phyloP scores from a whole-genome alignment of 2,797 vertebrate genomes.

The Pteronotus mesoamericanus region DNA sequence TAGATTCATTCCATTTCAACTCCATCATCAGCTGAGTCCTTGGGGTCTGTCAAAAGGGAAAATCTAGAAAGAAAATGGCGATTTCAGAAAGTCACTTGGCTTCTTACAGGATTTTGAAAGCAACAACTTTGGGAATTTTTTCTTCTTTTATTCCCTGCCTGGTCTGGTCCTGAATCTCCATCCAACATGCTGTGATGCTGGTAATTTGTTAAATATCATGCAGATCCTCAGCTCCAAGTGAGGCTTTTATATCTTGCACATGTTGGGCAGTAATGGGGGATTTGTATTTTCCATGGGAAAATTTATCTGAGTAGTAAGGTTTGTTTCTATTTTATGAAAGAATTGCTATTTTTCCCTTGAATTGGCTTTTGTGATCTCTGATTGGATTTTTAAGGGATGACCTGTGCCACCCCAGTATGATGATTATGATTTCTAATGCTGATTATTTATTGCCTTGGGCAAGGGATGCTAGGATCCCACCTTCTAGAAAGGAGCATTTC shows the following conservation, averaged over 20 bases:
- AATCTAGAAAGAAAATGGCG: slow-evolving; percentile 45
- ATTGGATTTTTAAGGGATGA: slow-evolving; percentile 35
- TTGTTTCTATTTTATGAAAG: slow-evolving; percentile 70
- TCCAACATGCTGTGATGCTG: slow-evolving; percentile 76
- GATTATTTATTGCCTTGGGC: slow-evolving; percentile 51
- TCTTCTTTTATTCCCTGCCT: slow-evolving; percentile 54
- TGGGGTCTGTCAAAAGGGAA: slow-evolving; percentile 17
- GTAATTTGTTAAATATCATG: slow-evolving; percentile 81
- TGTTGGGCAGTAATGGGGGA: slow-evolving; percentile 80
- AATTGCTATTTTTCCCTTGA: not conserved
- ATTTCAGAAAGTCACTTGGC: slow-evolving; percentile 42
- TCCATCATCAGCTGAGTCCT: slow-evolving; percentile 69
- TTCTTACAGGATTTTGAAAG: slow-evolving; percentile 57
- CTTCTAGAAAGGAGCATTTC: slow-evolving; percentile 15
- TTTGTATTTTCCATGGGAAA: slow-evolving; percentile 82
- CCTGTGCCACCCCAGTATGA: not conserved
- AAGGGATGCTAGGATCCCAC: not conserved
- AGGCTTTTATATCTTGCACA: slow-evolving; percentile 79
- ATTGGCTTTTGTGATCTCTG: slow-evolving; percentile 41
- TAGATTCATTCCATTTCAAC: slow-evolving; percentile 77
- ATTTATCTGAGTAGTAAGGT: slow-evolving; percentile 76
- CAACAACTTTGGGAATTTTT: slow-evolving; percentile 63
- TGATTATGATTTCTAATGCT: slow-evolving; percentile 58
- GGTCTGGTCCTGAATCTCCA: slow-evolving; percentile 71
- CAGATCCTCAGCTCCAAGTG: slow-evolving; percentile 70